phyloP scores from a whole-genome alignment of 1,140 invertebrate genomes.

The Cherax destructor region DNA sequence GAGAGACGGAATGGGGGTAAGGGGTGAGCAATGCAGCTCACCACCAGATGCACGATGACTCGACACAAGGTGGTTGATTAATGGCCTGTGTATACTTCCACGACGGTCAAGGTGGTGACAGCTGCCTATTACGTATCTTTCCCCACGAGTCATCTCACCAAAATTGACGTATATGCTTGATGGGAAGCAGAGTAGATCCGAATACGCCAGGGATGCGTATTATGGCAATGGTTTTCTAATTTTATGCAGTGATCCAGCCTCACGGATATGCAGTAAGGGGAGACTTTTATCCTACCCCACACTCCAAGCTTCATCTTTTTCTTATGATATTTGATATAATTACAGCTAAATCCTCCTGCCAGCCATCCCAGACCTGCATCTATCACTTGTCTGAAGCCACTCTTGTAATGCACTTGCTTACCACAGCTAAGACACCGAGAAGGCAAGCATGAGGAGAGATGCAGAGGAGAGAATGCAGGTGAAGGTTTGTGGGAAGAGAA shows the following conservation, averaged over 20 bases:
- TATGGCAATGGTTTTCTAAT: conserved; percentile 58
- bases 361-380: no score
- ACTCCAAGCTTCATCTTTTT: conserved; percentile 1
- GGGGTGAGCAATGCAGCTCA: conserved; percentile 58
- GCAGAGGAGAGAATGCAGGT: conserved; percentile 26
- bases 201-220: background rate
- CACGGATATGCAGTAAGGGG: conserved; percentile 62
- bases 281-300: conserved; percentile 23
- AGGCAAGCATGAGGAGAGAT: background rate
- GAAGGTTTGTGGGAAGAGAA: conserved; percentile 51
- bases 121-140: no score
- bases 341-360: no score
- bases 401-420: no score
- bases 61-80: conserved; percentile 5
- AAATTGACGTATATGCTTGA: background rate
- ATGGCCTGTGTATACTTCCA: background rate
- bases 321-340: background rate
- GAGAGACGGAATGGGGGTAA: conserved; percentile 17
- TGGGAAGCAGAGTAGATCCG: background rate
- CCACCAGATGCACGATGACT: conserved; percentile 61
- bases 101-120: background rate
- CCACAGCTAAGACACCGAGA: no score
- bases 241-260: conserved; percentile 58
- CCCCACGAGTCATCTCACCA: no score
- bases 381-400: no score